phyloP scores from a whole-genome alignment of 1,140 invertebrate species.

The Pollicipes pollicipes region DNA sequence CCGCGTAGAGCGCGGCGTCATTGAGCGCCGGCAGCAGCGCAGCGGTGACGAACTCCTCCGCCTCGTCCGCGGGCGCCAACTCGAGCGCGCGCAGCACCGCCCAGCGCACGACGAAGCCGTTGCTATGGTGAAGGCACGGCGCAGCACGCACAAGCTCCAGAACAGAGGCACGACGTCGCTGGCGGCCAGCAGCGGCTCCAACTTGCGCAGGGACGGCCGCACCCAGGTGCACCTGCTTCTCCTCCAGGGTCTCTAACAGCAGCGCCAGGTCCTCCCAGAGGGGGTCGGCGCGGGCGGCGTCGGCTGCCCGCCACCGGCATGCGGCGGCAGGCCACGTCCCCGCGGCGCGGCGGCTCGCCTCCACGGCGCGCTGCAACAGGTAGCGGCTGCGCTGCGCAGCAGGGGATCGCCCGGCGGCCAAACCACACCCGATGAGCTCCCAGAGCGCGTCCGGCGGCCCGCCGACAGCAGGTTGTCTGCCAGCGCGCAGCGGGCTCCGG shows the following conservation, averaged over 20 bases:
- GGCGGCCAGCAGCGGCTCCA: constrained; percentile 22
- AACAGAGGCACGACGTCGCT: neutral
- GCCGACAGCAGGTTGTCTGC: neutral
- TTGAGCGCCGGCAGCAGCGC: neutral
- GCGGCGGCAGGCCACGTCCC: neutral
- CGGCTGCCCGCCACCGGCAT: neutral
- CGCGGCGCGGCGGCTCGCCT: neutral
- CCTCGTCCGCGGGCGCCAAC: neutral
- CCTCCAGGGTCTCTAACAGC: constrained; percentile 37
- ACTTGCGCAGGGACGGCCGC: constrained; percentile 30
- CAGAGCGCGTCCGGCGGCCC: neutral
- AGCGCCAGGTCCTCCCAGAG: constrained; percentile 28
- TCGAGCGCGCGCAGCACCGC: neutral
- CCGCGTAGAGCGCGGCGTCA: neutral
- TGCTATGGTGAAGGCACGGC: neutral
- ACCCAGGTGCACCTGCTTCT: constrained; percentile 41
- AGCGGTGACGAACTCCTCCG: neutral
- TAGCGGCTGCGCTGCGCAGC: neutral
- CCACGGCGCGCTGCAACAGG: neutral
- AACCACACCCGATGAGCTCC: neutral
- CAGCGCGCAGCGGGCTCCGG: neutral
- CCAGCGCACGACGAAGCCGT: neutral
- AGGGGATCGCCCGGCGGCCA: neutral
- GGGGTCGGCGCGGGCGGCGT: too few relatives aligned
- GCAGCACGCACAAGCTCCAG: neutral